phyloP scores from a whole-genome alignment of 2,113 vertebrate genomes.

The Takifugu bimaculatus region DNA sequence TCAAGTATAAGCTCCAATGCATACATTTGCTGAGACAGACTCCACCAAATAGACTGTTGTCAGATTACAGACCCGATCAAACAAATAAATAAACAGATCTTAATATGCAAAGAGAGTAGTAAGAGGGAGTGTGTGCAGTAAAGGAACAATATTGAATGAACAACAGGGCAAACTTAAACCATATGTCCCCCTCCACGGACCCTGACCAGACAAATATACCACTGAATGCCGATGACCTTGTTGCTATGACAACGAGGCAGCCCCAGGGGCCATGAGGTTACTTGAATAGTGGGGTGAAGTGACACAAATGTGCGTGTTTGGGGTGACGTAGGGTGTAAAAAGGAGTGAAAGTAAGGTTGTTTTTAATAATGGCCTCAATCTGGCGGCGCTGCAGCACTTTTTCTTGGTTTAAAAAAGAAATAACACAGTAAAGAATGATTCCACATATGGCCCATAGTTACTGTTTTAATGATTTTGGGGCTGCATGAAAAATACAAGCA shows the following conservation, averaged over 20 bases:
- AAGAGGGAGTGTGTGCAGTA: constrained; percentile 8
- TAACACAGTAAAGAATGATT: no score
- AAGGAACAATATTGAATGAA: constrained; percentile 22
- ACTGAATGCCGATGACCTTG: constrained; percentile 55
- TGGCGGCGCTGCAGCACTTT: background rate
- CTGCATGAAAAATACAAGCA: no score
- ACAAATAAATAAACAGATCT: background rate
- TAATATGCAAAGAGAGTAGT: constrained; percentile 3
- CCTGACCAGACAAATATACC: constrained; percentile 31
- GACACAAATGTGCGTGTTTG: constrained; percentile 13
- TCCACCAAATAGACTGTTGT: constrained; percentile 8
- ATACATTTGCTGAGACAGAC: constrained; percentile 17
- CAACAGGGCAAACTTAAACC: constrained; percentile 49
- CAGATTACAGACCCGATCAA: background rate
- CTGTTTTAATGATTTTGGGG: no score
- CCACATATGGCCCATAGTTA: no score
- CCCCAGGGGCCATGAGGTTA: constrained; percentile 42
- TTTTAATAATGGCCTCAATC: constrained; percentile 1
- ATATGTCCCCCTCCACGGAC: constrained; percentile 31
- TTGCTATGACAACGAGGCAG: constrained; percentile 49
- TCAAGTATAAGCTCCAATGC: constrained; percentile 7
- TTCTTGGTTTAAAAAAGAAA: background rate
- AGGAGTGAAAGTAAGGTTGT: constrained; percentile 5
- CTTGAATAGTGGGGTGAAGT: constrained; percentile 28
- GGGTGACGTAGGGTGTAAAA: constrained; percentile 27